A percentile compares a stretch with the other conserved stretches of the same genome.
Conservation (phyloP, 2,797 vertebrate species). For the Xiphophorus birchmanni region DNA sequence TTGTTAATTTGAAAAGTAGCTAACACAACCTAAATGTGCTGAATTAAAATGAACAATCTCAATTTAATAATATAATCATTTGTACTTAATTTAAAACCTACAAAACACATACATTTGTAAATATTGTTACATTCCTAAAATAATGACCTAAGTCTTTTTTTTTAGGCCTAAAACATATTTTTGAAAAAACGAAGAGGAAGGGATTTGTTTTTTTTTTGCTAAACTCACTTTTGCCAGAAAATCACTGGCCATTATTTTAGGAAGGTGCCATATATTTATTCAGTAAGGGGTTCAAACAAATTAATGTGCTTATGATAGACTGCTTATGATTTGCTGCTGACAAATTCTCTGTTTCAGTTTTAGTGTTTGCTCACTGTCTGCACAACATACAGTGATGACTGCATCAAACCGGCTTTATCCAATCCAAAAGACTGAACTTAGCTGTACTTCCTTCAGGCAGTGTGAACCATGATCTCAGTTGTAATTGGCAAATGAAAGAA, state of each 20-base stretch:
- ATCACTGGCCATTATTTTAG: no score
- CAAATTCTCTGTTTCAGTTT: background rate
- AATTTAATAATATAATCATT: background rate
- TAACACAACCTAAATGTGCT: background rate
- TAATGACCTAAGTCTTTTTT: background rate
- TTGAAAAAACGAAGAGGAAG: no score
- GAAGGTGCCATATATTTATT: background rate
- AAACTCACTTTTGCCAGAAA: no score
- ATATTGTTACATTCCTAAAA: background rate
- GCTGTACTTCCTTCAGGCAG: constrained; percentile 14
- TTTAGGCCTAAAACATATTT: no score
- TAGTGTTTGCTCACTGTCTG: constrained; percentile 17
- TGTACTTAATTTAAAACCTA: background rate
- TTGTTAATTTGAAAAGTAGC: background rate
- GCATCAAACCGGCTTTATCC: constrained; percentile 24
- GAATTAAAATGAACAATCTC: background rate
- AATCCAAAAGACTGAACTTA: constrained; percentile 30
- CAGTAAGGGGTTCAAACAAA: background rate
- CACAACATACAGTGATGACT: constrained; percentile 43
- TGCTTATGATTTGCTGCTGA: background rate
- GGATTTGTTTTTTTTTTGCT: no score
- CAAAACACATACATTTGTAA: background rate
- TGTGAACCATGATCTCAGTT: constrained; percentile 27
- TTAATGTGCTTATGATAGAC: background rate
- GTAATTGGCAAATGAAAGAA: constrained; percentile 61